Conservation (phyloP, 2,113 vertebrate genomes). For the Nyctibius bracteatus region DNA sequence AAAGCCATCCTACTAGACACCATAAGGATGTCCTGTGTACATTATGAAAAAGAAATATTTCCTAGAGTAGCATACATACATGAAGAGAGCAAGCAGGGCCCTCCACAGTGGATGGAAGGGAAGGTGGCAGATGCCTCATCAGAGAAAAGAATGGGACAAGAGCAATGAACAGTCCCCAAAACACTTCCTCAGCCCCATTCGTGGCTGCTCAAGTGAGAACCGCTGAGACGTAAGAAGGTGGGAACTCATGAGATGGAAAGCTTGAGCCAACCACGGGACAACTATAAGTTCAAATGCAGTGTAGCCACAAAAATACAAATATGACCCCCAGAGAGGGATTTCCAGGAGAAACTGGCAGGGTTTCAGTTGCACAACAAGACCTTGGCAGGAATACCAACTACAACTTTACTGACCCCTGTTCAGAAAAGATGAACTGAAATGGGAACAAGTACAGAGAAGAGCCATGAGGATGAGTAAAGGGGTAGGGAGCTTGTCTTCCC, state of each 20-base stretch:
- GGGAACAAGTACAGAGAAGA: not conserved
- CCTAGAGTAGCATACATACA: not conserved
- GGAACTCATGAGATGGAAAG: not conserved
- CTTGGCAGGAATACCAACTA: not conserved
- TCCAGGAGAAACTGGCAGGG: not conserved
- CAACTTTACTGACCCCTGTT: not conserved
- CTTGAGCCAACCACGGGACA: not conserved
- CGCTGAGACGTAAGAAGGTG: not conserved
- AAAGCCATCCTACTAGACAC: not conserved
- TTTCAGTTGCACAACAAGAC: not conserved
- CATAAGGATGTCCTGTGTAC: not conserved
- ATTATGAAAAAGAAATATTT: not conserved
- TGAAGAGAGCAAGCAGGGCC: not conserved
- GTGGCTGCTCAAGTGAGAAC: not conserved
- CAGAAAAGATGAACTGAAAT: slow-evolving; percentile 20
- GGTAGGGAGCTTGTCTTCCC: not conserved
- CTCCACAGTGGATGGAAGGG: not conserved
- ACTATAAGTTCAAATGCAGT: not conserved
- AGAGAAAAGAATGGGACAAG: not conserved
- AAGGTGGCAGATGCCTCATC: not conserved
- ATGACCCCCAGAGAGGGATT: not conserved
- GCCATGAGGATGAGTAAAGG: not conserved
- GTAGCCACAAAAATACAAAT: not conserved
- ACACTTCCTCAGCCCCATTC: not conserved
- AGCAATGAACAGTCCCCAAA: not conserved